phyloP scores from a whole-genome alignment of 2,113 vertebrate genomes.

The Pholis gunnellus region DNA sequence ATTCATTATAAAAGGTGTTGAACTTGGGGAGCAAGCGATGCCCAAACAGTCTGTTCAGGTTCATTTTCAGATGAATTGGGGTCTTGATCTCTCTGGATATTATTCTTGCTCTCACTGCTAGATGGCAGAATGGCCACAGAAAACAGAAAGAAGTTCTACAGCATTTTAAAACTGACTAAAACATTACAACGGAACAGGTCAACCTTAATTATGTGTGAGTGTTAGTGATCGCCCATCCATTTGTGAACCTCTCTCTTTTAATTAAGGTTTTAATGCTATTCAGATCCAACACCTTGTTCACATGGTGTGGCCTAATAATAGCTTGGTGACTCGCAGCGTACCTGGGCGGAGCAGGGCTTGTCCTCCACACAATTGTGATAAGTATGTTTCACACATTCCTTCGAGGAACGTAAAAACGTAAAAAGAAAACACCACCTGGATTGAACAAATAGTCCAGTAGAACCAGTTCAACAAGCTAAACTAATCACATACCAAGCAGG shows the following conservation, averaged over 20 bases:
- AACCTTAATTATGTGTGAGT: neutral
- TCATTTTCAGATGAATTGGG: neutral
- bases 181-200: too few relatives aligned
- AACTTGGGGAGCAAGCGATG: neutral
- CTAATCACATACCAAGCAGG: neutral
- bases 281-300: neutral
- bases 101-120: conserved; percentile 21
- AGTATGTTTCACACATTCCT: conserved; percentile 56
- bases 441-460: conserved; percentile 47
- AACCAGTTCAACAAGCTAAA: conserved; percentile 68
- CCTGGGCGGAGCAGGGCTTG: conserved; percentile 47
- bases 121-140: conserved; percentile 25
- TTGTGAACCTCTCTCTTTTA: neutral
- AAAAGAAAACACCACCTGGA: conserved; percentile 4
- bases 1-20: conserved; percentile 1
- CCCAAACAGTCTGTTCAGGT: neutral
- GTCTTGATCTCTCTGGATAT: neutral
- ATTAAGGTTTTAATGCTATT: neutral
- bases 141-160: neutral
- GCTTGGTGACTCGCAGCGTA: neutral
- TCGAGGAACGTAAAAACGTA: conserved; percentile 33
- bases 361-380: conserved; percentile 15
- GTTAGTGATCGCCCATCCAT: neutral
- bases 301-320: neutral
- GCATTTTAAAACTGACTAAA: neutral